Percentiles rank a stretch among this genome's conserved stretches.
Conservation (phyloP, 2,888 invertebrate genomes). For the Melipona beecheii region DNA sequence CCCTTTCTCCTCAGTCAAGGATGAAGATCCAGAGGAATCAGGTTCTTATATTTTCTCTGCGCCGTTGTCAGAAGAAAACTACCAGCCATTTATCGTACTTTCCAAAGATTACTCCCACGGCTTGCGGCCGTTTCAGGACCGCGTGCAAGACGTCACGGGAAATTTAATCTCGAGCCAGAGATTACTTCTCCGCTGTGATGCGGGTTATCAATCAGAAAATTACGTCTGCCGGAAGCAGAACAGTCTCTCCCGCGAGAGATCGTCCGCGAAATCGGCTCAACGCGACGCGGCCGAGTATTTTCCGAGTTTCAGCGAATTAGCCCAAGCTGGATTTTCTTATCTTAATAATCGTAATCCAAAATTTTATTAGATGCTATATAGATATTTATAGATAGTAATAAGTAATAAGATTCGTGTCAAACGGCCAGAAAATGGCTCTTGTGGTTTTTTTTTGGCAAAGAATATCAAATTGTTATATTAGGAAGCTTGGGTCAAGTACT, state of each 20-base stretch:
- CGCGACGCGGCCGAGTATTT: neutral
- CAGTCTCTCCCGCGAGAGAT: neutral
- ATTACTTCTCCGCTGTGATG: conserved; percentile 32
- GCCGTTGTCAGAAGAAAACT: conserved; percentile 35
- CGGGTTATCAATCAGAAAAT: conserved; percentile 41
- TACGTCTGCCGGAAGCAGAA: neutral
- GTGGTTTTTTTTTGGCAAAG: no score
- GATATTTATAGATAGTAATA: no score
- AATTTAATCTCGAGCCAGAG: conserved; percentile 39
- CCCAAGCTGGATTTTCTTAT: no score
- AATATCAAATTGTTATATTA: no score
- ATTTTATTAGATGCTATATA: no score
- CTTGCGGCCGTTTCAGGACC: neutral
- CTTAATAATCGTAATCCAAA: no score
- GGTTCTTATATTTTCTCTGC: conserved; percentile 33
- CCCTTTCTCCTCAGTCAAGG: neutral
- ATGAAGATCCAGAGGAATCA: conserved; percentile 15
- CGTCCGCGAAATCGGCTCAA: neutral
- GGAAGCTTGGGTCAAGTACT: no score
- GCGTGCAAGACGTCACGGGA: conserved; percentile 12
- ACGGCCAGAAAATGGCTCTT: no score
- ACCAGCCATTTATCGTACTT: conserved; percentile 42
- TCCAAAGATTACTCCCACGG: conserved; percentile 45
- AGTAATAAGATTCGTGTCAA: no score
- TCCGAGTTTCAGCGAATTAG: neutral